phyloP scores from a whole-genome alignment of 1,140 invertebrate species.

The Agraylea sexmaculata region DNA sequence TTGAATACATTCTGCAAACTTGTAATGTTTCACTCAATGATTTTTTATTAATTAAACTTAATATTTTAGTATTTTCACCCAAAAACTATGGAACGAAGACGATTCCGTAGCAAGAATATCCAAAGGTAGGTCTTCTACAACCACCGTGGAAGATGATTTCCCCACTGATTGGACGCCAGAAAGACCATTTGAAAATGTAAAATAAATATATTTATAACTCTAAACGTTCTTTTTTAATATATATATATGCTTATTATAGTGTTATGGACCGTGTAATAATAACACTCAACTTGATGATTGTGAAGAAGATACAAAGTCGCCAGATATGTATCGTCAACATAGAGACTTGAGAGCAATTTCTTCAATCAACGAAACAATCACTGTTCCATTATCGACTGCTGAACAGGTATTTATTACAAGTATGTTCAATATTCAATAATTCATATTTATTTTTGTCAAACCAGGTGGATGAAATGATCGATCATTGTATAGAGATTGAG shows the following conservation, averaged over 20 bases:
- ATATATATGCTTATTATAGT: no score
- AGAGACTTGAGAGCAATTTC: slow-evolving; percentile 15
- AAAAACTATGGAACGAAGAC: slow-evolving; percentile 44
- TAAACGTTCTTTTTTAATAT: no score
- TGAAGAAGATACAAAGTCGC: slow-evolving; percentile 9
- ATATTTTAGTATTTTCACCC: slow-evolving; percentile 29
- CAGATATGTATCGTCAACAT: slow-evolving; percentile 19
- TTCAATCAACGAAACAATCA: slow-evolving; percentile 7
- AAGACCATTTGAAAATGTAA: slow-evolving; percentile 83
- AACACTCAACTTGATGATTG: slow-evolving; percentile 3
- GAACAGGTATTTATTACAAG: slow-evolving; percentile 15
- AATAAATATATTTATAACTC: slow-evolving; percentile 22
- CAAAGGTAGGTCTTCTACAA: slow-evolving; percentile 28
- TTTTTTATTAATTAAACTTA: not conserved
- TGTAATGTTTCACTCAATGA: no score
- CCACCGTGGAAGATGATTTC: slow-evolving; percentile 59
- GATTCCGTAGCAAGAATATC: slow-evolving; percentile 34
- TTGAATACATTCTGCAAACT: no score
- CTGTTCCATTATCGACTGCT: slow-evolving; percentile 19
- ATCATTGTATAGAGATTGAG: slow-evolving; percentile 82
- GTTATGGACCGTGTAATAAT: slow-evolving; percentile 15
- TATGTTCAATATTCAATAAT: not conserved
- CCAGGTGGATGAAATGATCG: slow-evolving; percentile 80
- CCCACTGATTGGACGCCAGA: slow-evolving; percentile 79
- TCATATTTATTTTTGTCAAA: slow-evolving; percentile 8